Base-by-base conservation (phyloP, 2,888 invertebrate species). In the Eupsilia transversa region DNA sequence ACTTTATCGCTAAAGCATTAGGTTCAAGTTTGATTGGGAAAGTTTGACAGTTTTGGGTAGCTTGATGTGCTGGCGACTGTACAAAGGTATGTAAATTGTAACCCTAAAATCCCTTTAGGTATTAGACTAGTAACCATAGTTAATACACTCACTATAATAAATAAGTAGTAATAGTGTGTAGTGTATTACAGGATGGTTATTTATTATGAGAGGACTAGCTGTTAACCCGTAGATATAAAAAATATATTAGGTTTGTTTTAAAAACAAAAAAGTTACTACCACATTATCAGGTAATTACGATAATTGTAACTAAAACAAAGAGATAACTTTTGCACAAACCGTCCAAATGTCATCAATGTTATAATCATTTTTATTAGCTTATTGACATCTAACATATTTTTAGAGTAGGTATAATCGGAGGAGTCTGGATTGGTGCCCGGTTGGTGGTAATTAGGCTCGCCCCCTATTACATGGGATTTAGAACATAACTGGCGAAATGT, bases 281-380 rank as follows among this genome's bases (percentile, higher is more conserved):
- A 68, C 63, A 79, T 59, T 46, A 69, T 66, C 17, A 3, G 35
- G 23, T 72, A 74, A 78, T 82, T 79, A 67, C 14, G 68, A 72
- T 43, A 83, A 65, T 61, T 61, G 41, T 61, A 66, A 63, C 33
- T 30, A 72, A 72, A 74, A 77, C 60, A 59, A 68, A 41, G 49
- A 27, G 70, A 81, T 81, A 80, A 61, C 30, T 56, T 64, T 43
- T n/a, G 6, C 33, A 9, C 41, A 35, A 30, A 30, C 6, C 3
- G 14, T 23, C 10, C 30, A 61, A 66, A 79, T 30, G 43, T 65
- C 30, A 65, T n/a, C 10, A 30, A 20, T n/a, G 10, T 33, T 33
- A 12, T 23, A 20, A 17, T 41, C 1, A 20, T 57, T 49, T 74
- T 76, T 77, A 49, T 46, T 23, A 27, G 1, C 52, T 9, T 3